Evolutionary conservation across 1,140 invertebrate species (phyloP).

Genomic region (Pomacea maculata): DNA sequence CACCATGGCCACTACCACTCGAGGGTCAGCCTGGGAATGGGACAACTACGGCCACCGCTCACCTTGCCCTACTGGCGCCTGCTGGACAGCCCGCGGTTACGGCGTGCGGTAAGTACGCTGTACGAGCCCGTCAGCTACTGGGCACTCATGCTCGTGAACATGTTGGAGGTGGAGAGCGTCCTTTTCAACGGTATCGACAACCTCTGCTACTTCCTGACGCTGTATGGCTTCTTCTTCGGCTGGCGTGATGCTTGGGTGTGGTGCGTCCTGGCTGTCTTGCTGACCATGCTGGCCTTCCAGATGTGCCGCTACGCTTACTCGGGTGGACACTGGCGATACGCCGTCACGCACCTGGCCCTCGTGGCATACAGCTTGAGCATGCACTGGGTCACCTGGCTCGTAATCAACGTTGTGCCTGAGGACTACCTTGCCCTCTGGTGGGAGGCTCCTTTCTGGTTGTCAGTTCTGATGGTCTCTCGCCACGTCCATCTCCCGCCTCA

Average conservation of each 20-base stretch:
- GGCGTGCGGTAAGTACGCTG: not conserved
- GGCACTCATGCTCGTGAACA: conserved; percentile 8
- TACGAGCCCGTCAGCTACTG: conserved; percentile 22
- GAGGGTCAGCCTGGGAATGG: not conserved
- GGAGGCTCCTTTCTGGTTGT: conserved; percentile 16
- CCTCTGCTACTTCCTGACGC: conserved; percentile 18
- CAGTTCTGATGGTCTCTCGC: not conserved
- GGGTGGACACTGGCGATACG: not conserved
- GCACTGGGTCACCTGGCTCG: conserved; percentile 21
- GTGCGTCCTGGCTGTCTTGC: not conserved
- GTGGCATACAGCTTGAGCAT: not conserved
- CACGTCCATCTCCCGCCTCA: not conserved
- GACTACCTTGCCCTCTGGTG: conserved; percentile 13
- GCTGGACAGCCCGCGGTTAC: not conserved
- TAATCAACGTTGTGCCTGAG: conserved; percentile 1
- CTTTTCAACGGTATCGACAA: conserved; percentile 18
- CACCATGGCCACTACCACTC: conserved; percentile 12
- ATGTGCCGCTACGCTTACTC: not conserved
- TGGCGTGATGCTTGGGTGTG: conserved; percentile 10
- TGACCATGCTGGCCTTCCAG: not conserved
- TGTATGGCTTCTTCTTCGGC: conserved; percentile 19
- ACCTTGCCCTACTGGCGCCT: conserved; percentile 7
- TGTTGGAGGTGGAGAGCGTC: conserved; percentile 10
- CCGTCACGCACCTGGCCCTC: not conserved
- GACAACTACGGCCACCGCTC: conserved; percentile 7